phyloP scores from a whole-genome alignment of 2,113 vertebrate genomes.

The Arvicanthis niloticus region DNA sequence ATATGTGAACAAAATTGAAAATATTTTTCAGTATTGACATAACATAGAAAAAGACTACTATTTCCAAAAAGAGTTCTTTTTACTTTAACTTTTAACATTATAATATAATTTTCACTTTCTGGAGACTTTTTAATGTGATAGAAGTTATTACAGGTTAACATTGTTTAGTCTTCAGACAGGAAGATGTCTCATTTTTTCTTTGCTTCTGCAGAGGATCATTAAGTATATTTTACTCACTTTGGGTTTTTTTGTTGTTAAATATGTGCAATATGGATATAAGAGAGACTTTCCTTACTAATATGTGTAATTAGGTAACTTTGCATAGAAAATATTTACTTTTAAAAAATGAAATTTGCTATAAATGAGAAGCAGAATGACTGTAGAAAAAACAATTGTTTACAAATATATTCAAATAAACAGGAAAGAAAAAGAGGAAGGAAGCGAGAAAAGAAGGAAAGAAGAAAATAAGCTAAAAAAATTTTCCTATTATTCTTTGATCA shows the following conservation, averaged over 20 bases:
- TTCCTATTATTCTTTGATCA: background rate
- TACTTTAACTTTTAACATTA: conserved; percentile 12
- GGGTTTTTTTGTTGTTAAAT: background rate
- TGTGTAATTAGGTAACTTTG: background rate
- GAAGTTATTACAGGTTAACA: background rate
- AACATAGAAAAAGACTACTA: background rate
- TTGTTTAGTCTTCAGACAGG: background rate
- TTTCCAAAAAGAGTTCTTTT: background rate
- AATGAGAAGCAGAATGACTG: background rate
- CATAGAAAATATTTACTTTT: background rate
- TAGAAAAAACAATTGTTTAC: background rate
- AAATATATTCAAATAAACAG: background rate
- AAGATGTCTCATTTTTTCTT: background rate
- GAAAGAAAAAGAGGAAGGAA: background rate
- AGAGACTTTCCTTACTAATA: background rate
- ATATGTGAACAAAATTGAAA: conserved; percentile 31
- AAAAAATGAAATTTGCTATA: background rate
- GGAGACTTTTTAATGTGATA: background rate
- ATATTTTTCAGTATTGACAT: conserved; percentile 39
- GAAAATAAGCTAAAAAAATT: background rate
- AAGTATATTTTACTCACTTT: background rate
- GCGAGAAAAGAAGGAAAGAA: background rate
- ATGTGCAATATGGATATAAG: background rate
- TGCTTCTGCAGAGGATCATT: conserved; percentile 11
- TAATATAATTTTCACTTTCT: conserved; percentile 1